Evolutionary conservation across 2,113 vertebrate genomes (phyloP).

Genomic region (Nerophis ophidion): DNA sequence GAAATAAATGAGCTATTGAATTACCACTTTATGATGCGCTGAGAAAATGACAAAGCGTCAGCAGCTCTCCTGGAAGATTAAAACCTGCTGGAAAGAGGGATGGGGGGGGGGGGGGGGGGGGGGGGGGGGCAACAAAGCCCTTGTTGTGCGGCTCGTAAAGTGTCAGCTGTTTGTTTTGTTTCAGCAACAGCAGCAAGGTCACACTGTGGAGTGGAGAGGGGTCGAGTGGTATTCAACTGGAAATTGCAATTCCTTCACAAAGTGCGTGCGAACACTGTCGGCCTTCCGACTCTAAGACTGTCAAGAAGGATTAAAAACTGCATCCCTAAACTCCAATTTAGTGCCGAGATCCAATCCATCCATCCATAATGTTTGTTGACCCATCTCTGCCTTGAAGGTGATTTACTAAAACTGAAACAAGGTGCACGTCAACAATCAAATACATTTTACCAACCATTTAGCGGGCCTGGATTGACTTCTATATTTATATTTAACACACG

Average conservation of each 20-base stretch:
- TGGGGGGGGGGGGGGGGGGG: too few relatives aligned
- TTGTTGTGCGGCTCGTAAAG: slow-evolving; percentile 5
- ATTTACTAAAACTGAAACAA: too few relatives aligned
- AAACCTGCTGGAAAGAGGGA: background rate
- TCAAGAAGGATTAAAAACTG: too few relatives aligned
- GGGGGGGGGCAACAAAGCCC: background rate
- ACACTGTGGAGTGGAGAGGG: slow-evolving; percentile 1
- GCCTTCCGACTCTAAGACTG: too few relatives aligned
- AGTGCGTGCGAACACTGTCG: background rate
- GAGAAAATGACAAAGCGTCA: slow-evolving; percentile 11
- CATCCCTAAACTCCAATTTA: too few relatives aligned
- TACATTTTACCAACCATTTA: too few relatives aligned
- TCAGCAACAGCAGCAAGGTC: background rate
- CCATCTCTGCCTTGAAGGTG: too few relatives aligned
- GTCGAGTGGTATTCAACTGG: slow-evolving; percentile 4
- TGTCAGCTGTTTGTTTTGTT: slow-evolving; percentile 7
- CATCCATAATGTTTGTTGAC: too few relatives aligned
- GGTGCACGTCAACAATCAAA: too few relatives aligned
- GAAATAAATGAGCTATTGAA: slow-evolving; percentile 66
- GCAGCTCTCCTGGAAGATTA: slow-evolving; percentile 10
- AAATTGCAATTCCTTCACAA: slow-evolving; percentile 5
- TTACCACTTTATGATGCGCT: slow-evolving; percentile 56
- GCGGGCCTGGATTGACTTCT: too few relatives aligned
- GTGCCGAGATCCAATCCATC: too few relatives aligned
- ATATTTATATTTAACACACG: too few relatives aligned